Evolutionary conservation across 2,113 vertebrate species (phyloP).

Genomic region (Pollimyrus isidori): DNA sequence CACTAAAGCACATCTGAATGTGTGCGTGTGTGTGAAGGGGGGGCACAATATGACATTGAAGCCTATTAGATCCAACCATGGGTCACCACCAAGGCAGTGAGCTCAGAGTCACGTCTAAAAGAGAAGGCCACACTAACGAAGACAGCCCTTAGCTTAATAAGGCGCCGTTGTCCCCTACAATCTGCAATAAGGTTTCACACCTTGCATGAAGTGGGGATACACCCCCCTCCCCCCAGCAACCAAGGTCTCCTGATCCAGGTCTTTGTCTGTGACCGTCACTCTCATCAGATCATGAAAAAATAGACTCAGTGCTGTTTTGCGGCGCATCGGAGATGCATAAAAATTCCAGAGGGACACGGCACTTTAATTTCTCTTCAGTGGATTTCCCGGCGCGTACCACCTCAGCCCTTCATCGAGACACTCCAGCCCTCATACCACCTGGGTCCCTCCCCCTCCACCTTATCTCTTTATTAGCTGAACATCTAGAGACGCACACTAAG

Average conservation of each 20-base stretch:
- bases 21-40: not conserved
- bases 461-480: not conserved
- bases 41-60: not conserved
- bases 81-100: not conserved
- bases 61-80: not conserved
- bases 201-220: not conserved
- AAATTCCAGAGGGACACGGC: not conserved
- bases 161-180: not conserved
- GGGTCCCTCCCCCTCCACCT: not conserved
- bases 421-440: not conserved
- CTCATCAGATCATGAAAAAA: not conserved
- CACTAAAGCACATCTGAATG: not conserved
- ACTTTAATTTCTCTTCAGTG: not conserved
- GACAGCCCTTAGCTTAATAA: not conserved
- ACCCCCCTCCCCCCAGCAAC: not conserved
- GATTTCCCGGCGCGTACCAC: not conserved
- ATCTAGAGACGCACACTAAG: not conserved
- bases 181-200: not conserved
- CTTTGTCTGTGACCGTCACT: not conserved
- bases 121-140: not conserved
- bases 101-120: not conserved
- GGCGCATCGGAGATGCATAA: not conserved
- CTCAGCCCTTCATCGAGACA: not conserved
- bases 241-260: not conserved
- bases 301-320: not conserved